phyloP scores from a whole-genome alignment of 2,797 vertebrate genomes.

The Lepus townsendii region DNA sequence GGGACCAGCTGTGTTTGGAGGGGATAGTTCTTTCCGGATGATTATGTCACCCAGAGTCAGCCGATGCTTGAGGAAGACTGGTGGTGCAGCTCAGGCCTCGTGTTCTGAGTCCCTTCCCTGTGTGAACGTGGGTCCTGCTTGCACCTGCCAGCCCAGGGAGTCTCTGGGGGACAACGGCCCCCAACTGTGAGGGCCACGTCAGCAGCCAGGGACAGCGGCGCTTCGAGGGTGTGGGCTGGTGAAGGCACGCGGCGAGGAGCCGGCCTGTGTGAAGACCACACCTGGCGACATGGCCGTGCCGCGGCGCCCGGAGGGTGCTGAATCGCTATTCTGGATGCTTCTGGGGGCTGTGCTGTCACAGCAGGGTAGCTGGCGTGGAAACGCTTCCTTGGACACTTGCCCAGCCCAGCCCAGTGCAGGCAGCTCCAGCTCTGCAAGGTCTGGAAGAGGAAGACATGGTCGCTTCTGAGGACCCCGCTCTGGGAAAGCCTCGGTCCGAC shows the following conservation, averaged over 20 bases:
- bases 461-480: neutral
- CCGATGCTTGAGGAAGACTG: neutral
- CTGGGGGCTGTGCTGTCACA: too few relatives aligned
- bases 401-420: too few relatives aligned
- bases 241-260: neutral
- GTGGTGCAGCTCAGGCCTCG: neutral
- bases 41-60: neutral
- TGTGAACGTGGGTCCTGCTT: neutral
- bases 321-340: too few relatives aligned
- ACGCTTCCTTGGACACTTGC: neutral
- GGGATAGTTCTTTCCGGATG: neutral
- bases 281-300: too few relatives aligned
- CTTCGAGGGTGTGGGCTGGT: neutral
- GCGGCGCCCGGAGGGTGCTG: too few relatives aligned
- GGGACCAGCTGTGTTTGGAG: neutral
- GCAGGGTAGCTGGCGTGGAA: neutral
- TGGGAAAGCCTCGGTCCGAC: neutral
- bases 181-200: neutral
- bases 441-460: neutral
- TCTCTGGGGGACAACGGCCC: neutral
- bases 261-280: too few relatives aligned
- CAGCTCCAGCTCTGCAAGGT: neutral
- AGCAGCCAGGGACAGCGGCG: neutral
- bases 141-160: neutral
- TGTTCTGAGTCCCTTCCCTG: neutral